A percentile compares a stretch with the other conserved stretches of the same genome.
phyloP scores from a whole-genome alignment of 2,113 vertebrate genomes.

The Chaenocephalus aceratus region DNA sequence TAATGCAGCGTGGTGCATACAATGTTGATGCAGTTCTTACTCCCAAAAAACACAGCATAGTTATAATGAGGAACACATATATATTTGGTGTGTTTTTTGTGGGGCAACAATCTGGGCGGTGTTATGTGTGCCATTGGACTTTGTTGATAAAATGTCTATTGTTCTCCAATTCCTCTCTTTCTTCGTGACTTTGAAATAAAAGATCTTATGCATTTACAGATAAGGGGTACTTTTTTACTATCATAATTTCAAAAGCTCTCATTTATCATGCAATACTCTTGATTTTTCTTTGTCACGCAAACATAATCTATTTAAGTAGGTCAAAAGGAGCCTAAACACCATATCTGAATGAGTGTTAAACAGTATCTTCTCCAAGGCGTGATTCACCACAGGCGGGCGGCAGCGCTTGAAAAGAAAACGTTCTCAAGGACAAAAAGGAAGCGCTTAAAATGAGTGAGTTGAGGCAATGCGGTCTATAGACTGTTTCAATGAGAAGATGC shows the following conservation, averaged over 20 bases:
- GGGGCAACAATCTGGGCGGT: not conserved
- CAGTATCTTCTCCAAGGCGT: not conserved
- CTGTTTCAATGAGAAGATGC: constrained; percentile 60
- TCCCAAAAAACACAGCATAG: not conserved
- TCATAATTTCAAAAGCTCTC: not conserved
- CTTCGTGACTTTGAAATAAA: not conserved
- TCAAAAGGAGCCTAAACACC: constrained; percentile 13
- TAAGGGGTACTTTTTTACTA: not conserved
- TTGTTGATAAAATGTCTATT: not conserved
- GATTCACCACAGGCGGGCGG: constrained; percentile 12
- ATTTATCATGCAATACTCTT: not conserved
- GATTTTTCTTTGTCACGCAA: not conserved
- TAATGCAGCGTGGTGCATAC: constrained; percentile 2
- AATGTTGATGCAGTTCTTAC: not conserved
- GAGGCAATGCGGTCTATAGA: constrained; percentile 25
- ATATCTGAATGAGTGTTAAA: constrained; percentile 2
- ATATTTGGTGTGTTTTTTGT: not conserved
- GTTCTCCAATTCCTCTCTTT: not conserved
- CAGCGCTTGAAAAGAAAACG: constrained; percentile 42
- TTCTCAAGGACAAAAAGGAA: constrained; percentile 62
- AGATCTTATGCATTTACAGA: not conserved
- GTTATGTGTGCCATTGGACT: not conserved
- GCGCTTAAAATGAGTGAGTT: constrained; percentile 40
- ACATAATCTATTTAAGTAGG: not conserved
- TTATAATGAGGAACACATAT: constrained; percentile 18